These are phyloP conservation scores for Chlamydotis undulata DNA, from an alignment of 2,113 vertebrate species.

Conservation along the genomic window DNA sequence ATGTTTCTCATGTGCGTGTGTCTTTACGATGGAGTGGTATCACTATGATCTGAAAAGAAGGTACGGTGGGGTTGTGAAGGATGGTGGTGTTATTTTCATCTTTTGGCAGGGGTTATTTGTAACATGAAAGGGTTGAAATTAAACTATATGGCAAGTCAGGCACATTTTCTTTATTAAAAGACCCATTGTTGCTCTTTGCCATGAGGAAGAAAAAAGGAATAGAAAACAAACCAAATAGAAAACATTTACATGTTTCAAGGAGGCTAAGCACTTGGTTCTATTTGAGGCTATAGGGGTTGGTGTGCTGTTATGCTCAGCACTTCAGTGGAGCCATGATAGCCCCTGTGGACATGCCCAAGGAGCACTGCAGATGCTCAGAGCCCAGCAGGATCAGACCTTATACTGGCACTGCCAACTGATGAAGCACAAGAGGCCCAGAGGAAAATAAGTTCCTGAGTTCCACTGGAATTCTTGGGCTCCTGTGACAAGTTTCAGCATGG, in stretches of 20 bases:
- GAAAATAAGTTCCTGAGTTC: background rate
- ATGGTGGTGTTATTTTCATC: background rate
- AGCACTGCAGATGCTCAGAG: background rate
- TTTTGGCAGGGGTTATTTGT: background rate
- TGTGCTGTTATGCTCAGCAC: background rate
- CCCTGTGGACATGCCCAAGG: background rate
- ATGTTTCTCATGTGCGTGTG: rapidly evolving
- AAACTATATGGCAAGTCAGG: background rate
- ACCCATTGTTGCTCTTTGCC: background rate
- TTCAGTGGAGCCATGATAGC: background rate
- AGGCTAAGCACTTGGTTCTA: background rate
- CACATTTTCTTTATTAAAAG: background rate
- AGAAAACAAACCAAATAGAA: background rate
- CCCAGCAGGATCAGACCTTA: background rate
- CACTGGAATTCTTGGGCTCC: background rate
- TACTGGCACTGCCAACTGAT: background rate
- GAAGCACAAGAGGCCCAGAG: rapidly evolving
- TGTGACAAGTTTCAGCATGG: background rate
- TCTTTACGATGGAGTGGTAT: background rate
- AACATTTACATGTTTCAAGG: rapidly evolving
- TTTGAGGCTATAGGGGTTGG: background rate
- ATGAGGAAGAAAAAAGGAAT: background rate
- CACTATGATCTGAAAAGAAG: background rate
- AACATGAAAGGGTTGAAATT: background rate
- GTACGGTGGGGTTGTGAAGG: background rate